Percentiles rank a stretch among this genome's conserved stretches.
phyloP scores from a whole-genome alignment of 2,797 vertebrate genomes.

The Poeciliopsis infans region DNA sequence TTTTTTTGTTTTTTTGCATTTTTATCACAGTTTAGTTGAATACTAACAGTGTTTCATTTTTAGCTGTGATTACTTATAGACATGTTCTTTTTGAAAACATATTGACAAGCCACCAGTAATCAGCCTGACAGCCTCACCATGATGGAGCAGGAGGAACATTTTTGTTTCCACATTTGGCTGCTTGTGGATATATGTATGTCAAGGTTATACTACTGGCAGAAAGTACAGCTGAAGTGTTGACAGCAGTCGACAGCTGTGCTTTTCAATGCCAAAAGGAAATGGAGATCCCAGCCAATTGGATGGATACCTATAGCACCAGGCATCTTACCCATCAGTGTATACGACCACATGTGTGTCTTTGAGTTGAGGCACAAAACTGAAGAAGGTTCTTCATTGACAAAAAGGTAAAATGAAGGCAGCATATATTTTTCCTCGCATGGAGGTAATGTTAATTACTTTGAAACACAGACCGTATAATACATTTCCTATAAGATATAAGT shows the following conservation, averaged over 20 bases:
- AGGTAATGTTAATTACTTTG: constrained; percentile 16
- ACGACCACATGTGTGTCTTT: constrained; percentile 1
- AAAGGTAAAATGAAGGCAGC: constrained; percentile 15
- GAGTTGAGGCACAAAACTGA: not conserved
- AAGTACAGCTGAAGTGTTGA: constrained; percentile 52
- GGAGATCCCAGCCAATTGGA: constrained; percentile 24
- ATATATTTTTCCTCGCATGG: constrained; percentile 22
- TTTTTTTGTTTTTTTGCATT: constrained; percentile 15
- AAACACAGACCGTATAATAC: constrained; percentile 3
- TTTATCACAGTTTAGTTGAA: constrained; percentile 16
- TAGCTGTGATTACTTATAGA: constrained; percentile 16
- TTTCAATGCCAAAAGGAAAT: constrained; percentile 21
- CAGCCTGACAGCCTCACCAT: constrained; percentile 18
- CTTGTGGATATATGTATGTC: constrained; percentile 24
- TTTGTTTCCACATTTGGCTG: constrained; percentile 17
- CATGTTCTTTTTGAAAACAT: constrained; percentile 18
- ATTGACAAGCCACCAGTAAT: not conserved
- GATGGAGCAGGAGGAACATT: not conserved
- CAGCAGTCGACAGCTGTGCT: constrained; percentile 39
- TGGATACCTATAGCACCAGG: constrained; percentile 22
- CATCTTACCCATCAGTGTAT: constrained; percentile 24
- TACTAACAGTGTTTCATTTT: constrained; percentile 19
- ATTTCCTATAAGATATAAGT: constrained; percentile 13
- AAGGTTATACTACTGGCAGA: constrained; percentile 33
- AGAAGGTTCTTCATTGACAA: not conserved